Conservation (phyloP, 2,797 vertebrate species). For the Meda fulgida region DNA sequence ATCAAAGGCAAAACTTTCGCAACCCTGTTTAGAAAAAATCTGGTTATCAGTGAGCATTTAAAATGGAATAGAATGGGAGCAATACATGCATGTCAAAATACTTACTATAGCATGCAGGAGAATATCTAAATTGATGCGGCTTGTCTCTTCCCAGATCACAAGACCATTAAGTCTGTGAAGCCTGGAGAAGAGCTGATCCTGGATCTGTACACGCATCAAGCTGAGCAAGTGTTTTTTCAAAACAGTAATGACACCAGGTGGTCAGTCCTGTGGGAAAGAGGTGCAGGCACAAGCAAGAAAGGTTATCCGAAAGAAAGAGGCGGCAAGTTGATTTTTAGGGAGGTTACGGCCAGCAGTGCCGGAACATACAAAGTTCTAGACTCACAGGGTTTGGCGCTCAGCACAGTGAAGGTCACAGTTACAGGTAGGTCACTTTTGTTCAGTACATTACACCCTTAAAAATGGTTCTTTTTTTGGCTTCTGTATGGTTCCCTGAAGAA, state of each 20-base stretch:
- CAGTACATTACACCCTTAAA: neutral
- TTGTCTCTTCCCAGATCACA: conserved; percentile 63
- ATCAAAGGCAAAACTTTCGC: neutral
- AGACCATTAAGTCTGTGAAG: neutral
- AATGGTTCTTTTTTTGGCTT: neutral
- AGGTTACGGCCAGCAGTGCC: conserved; percentile 51
- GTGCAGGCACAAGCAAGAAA: fast-evolving
- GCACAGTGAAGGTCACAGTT: conserved; percentile 69
- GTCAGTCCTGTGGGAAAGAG: conserved; percentile 67
- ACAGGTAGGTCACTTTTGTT: conserved; percentile 55
- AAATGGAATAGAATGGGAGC: neutral
- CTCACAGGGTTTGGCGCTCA: conserved; percentile 65
- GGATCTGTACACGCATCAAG: conserved; percentile 65
- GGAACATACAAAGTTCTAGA: conserved; percentile 75
- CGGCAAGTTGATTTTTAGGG: conserved; percentile 1
- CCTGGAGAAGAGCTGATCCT: conserved; percentile 65
- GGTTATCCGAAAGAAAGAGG: conserved; percentile 50
- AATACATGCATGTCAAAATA: neutral
- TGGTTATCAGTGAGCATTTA: neutral
- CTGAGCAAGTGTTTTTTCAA: conserved; percentile 67
- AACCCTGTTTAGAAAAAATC: neutral
- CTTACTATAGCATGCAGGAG: neutral
- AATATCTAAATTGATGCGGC: neutral
- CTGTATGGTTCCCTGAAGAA: neutral
- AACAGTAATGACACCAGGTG: conserved; percentile 51